Percentiles rank a stretch among this genome's conserved stretches.
Evolutionary conservation across 1,140 invertebrate species (phyloP).

Genomic region (Aphelenchoides besseyi): DNA sequence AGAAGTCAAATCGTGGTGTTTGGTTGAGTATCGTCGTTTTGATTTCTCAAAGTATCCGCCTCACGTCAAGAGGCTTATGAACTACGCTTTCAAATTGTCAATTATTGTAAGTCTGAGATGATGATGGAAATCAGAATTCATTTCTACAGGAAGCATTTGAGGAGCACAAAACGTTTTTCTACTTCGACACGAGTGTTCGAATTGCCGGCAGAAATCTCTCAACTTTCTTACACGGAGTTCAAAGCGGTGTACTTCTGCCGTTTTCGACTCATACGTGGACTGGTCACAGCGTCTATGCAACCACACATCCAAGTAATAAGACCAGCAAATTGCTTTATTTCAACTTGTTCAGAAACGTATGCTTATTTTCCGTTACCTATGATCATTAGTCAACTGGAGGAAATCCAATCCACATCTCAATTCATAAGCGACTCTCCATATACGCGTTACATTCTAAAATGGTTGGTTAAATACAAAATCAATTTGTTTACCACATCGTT

Average conservation of each 20-base stretch:
- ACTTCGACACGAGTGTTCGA: constrained; percentile 6
- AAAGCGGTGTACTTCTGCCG: background rate
- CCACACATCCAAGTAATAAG: constrained; percentile 14
- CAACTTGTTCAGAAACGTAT: too few species aligned
- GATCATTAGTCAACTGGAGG: background rate
- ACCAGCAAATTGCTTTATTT: too few species aligned
- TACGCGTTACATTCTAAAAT: constrained; percentile 13
- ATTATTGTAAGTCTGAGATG: constrained; percentile 6
- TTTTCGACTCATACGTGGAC: constrained; percentile 13
- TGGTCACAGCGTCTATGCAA: constrained; percentile 12
- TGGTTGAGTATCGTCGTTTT: background rate
- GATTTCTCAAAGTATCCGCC: constrained; percentile 4
- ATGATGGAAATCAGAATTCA: background rate
- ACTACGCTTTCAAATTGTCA: constrained; percentile 12
- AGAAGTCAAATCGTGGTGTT: constrained; percentile 19
- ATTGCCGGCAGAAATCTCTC: background rate
- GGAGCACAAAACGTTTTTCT: constrained; percentile 15
- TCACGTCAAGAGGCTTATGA: constrained; percentile 4
- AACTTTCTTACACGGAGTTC: constrained; percentile 1
- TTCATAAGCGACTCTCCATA: background rate
- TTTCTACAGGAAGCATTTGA: constrained; percentile 9
- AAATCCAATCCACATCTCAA: background rate
- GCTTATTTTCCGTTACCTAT: background rate
- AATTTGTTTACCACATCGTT: background rate
- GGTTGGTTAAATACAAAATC: background rate